Conservation (phyloP, 2,113 vertebrate genomes). For the Sarotherodon lohbergeri region DNA sequence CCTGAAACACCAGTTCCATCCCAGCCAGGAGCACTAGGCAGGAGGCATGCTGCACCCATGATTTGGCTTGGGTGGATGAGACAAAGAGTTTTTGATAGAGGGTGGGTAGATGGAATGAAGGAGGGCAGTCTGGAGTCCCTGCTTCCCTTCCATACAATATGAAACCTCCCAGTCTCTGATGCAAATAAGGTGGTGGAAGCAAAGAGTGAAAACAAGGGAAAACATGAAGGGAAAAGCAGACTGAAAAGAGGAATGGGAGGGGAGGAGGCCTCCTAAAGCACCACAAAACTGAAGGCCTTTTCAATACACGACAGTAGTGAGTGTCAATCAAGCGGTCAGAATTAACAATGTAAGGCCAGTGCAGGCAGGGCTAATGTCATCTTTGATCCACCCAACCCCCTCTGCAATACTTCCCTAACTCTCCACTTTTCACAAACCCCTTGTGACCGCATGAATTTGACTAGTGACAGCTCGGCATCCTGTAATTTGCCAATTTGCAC, state of each 20-base stretch:
- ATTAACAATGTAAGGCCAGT: constrained; percentile 66
- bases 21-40: constrained; percentile 44
- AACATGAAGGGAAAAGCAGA: constrained; percentile 50
- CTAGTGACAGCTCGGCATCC: constrained; percentile 62
- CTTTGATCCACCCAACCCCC: constrained; percentile 41
- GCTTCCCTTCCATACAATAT: constrained; percentile 75
- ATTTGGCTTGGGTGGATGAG: constrained; percentile 38
- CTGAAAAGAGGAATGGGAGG: constrained; percentile 48
- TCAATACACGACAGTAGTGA: constrained; percentile 54
- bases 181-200: constrained; percentile 77
- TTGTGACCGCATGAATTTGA: constrained; percentile 70
- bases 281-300: constrained; percentile 35
- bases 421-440: constrained; percentile 65
- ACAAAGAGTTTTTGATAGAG: constrained; percentile 53
- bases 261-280: constrained; percentile 46
- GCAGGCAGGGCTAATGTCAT: constrained; percentile 52
- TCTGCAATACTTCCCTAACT: constrained; percentile 57
- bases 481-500: constrained; percentile 80
- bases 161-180: constrained; percentile 77
- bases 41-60: constrained; percentile 46
- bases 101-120: constrained; percentile 51
- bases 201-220: constrained; percentile 42
- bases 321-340: constrained; percentile 63
- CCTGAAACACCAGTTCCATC: constrained; percentile 53
- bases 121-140: constrained; percentile 65